Conservation (phyloP, 2,113 vertebrate species). For the Cyphotilapia sp. region DNA sequence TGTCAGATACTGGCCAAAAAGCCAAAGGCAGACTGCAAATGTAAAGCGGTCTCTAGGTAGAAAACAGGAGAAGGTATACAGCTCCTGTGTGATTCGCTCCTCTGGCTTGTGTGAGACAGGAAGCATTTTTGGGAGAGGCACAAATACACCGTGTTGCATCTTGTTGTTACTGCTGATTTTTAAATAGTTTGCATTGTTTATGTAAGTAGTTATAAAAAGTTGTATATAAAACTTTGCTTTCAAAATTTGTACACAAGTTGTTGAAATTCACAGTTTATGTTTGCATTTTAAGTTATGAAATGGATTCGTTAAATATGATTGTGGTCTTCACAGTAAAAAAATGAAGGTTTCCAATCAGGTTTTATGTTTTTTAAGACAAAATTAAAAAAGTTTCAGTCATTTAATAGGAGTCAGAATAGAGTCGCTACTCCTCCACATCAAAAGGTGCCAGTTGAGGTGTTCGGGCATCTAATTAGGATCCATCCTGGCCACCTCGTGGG, state of each 20-base stretch:
- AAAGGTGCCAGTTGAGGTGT: background rate
- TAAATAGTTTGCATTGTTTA: background rate
- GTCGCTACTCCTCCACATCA: fast-evolving
- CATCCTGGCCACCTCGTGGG: background rate
- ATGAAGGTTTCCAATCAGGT: fast-evolving
- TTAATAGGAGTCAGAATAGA: fast-evolving
- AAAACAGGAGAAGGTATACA: background rate
- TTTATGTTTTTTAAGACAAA: background rate
- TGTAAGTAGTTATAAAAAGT: fast-evolving
- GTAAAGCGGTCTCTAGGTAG: fast-evolving
- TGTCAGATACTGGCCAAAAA: background rate
- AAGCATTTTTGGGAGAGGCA: fast-evolving
- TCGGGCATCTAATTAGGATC: background rate
- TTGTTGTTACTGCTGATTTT: background rate
- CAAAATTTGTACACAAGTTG: background rate
- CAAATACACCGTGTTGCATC: fast-evolving
- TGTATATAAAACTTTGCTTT: background rate
- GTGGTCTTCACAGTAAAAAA: background rate
- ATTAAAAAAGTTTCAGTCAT: fast-evolving
- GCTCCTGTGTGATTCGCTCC: background rate
- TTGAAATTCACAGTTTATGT: fast-evolving
- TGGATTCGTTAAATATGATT: fast-evolving
- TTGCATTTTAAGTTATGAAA: background rate
- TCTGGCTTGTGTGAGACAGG: background rate
- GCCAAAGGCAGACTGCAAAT: background rate